Evolutionary conservation across 2,797 vertebrate genomes (phyloP), one percentile per base, ranked within the genome.

Genomic region (Caiman crocodilus): DNA sequence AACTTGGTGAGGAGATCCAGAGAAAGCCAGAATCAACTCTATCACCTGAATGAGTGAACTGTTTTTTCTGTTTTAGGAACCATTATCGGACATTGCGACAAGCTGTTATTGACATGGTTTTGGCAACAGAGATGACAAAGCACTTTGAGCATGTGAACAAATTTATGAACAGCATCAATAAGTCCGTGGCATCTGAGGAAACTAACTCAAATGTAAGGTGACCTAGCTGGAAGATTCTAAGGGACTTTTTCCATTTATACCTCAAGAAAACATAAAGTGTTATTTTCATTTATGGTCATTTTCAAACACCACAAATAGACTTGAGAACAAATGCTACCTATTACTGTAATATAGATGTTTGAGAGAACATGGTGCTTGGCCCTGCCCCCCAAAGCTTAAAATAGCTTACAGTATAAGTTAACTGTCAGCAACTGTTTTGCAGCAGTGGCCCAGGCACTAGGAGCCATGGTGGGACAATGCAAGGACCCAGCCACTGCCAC

Each of bases 141-240:
- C 98, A 98, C 95, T 98, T 98, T 80, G 98, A 98, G 94, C 98
- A 98, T 0, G 98, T 98, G 92, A 98, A 98, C 94, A 98, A 98
- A 92, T 98, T 98, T 97, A 98, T 98, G 90, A 98, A 98, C 91
- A 98, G 98, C 92, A 97, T 98, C 97, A 98, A 98, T 94, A 98
- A 98, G 90, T 97, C 98, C 5, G 85, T 97, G 95, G 95, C 97
- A 73, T 96, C 97, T 9, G 98, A 98, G 91, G 98, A 98, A 65
- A 98, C 84, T 76, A 92, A 87, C 74, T 93, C 93, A 58, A 90
- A 74, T 0, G 95, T 97, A 92, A 96, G 89, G 91, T 84, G 77
- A 84, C 42, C 32, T 0, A 1, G 18, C 35, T 69, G 81, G 23
- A n/a, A 6, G 30, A 13, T 20, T 89, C 85, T 50, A 58, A 75